These are phyloP conservation scores for Myanophis thanlyinensis DNA, from an alignment of 2,113 vertebrate genomes.

Conservation along the genomic window DNA sequence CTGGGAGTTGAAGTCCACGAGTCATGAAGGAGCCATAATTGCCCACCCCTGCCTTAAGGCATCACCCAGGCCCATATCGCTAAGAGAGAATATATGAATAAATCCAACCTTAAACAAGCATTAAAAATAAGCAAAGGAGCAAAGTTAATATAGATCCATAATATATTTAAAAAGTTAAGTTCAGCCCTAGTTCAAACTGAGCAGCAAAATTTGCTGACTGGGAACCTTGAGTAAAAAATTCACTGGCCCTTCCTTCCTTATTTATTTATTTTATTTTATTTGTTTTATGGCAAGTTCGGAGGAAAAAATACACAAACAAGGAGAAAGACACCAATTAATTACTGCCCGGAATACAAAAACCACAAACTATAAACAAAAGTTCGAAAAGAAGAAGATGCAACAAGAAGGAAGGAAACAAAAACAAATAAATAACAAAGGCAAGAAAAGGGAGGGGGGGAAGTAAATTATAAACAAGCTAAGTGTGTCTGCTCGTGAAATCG, in stretches of 20 bases:
- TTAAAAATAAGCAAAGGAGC: background rate
- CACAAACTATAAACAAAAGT: background rate
- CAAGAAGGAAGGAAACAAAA: background rate
- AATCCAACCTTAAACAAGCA: background rate
- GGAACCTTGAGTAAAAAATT: background rate
- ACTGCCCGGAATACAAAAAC: background rate
- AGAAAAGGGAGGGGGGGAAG: background rate
- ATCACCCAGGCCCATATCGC: background rate
- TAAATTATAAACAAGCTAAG: background rate
- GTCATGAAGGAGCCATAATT: too few species aligned
- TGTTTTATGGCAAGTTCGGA: background rate
- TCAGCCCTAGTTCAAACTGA: background rate
- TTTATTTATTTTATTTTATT: background rate
- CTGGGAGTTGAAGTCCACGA: too few species aligned
- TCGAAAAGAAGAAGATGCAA: background rate
- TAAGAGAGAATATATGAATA: background rate
- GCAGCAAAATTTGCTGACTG: background rate
- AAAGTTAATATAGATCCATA: background rate
- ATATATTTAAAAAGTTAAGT: background rate
- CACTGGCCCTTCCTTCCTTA: background rate
- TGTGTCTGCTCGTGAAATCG: background rate
- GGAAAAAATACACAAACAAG: background rate
- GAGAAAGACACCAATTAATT: background rate
- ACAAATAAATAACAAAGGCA: background rate
- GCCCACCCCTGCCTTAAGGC: too few species aligned